Conservation (phyloP, 1,140 invertebrate genomes). For the Zelostemma sp. region DNA sequence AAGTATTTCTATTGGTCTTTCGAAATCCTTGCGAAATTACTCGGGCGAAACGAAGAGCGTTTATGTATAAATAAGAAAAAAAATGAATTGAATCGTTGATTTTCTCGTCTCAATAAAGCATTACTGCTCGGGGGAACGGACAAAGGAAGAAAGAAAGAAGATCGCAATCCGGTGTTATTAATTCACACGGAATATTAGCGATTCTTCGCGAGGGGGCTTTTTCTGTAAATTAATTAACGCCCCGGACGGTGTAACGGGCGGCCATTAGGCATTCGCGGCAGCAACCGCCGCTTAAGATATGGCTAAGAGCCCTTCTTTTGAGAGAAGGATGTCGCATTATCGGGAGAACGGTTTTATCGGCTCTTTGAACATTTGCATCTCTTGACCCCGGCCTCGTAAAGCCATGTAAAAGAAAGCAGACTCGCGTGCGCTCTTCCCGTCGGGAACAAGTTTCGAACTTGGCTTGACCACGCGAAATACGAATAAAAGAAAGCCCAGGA, state of each 20-base stretch:
- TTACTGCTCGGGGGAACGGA: background rate
- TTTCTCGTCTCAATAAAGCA: too few species aligned
- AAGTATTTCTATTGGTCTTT: conserved; percentile 11
- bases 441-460: conserved; percentile 25
- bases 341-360: conserved; percentile 45
- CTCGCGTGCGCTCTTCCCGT: conserved; percentile 31
- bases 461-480: too few species aligned
- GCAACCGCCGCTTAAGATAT: conserved; percentile 44
- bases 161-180: background rate
- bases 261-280: conserved; percentile 34
- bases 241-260: conserved; percentile 33
- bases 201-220: conserved; percentile 3
- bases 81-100: too few species aligned
- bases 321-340: conserved; percentile 39
- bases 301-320: conserved; percentile 41
- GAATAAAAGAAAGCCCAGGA: too few species aligned
- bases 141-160: background rate
- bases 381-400: conserved; percentile 42
- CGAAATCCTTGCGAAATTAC: background rate
- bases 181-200: conserved; percentile 7
- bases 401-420: conserved; percentile 44
- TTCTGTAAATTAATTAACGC: conserved; percentile 42
- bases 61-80: too few species aligned
- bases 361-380: conserved; percentile 48
- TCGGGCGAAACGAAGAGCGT: too few species aligned